Base-by-base conservation (phyloP, 2,797 vertebrate genomes). In the Sebastolobus alascanus region DNA sequence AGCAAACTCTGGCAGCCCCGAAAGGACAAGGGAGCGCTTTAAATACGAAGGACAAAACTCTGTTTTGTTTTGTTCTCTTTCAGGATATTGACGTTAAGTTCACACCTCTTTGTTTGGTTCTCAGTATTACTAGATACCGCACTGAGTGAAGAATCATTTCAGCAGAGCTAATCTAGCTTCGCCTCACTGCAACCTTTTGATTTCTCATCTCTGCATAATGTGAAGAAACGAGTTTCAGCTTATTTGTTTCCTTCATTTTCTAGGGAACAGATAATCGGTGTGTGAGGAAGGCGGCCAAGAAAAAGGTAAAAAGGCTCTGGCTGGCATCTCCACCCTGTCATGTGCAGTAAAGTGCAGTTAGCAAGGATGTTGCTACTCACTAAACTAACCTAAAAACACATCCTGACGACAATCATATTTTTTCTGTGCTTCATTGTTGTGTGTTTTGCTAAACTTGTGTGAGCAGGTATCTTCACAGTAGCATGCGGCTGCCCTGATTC, bases 391-490 rank as follows among this genome's bases (percentile, higher is more conserved):
- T 43, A 67, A 86, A 85, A 82, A 40, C 84, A 78, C 72, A 87
- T 83, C 75, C 86, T 52, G 79, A 77, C 20, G 93, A 94, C 93
- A 94, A 93, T 94, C 94, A 84, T 84, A 70, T 80, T 79, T 73
- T 73, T 61, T 84, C 50, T 56, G 85, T 84, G 71, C 66, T 84
- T 78, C 74, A 74, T 75, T 68, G 65, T 82, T 73, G 61, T 83
- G 68, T 65, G 37, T 87, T 91, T 82, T 78, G 65, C 68, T 66
- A 12, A 83, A 80, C 80, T 50, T 52, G 63, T 77, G 75, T 69
- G 64, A 80, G 78, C 75, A 67, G 71, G 54, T 61, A 67, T 79
- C 50, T 29, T 82, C 77, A 83, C 77, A 66, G 73, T 73, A 33
- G 59, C 52, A 70, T 82, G 72, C 76, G 76, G 59, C 59, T 78